Percentiles rank a stretch among this genome's conserved stretches.
Evolutionary conservation across 2,797 vertebrate genomes (phyloP).

Genomic region (Acestrorhynchus altus): DNA sequence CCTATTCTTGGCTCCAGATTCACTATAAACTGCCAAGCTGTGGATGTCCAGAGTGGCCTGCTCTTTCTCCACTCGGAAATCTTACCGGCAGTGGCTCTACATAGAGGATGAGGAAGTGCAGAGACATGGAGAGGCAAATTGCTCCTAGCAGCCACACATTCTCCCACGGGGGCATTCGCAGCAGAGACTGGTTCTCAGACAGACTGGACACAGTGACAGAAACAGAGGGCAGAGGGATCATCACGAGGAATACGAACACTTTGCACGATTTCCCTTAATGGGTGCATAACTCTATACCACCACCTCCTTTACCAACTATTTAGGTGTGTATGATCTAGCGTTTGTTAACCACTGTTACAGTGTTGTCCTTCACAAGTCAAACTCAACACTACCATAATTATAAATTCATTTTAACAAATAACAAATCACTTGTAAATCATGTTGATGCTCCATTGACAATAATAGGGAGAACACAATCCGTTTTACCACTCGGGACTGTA

Average conservation of each 20-base stretch:
- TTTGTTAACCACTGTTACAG: too few relatives aligned
- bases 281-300: too few relatives aligned
- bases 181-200: conserved; percentile 95
- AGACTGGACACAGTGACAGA: conserved; percentile 73
- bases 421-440: too few relatives aligned
- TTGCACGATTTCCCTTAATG: too few relatives aligned
- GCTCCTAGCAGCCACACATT: conserved; percentile 97
- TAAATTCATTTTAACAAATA: too few relatives aligned
- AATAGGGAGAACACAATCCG: too few relatives aligned
- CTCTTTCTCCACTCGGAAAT: background rate
- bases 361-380: too few relatives aligned
- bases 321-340: too few relatives aligned
- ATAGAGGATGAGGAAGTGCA: conserved; percentile 98
- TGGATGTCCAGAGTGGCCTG: background rate
- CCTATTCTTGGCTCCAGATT: background rate
- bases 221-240: background rate
- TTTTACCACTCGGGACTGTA: too few relatives aligned
- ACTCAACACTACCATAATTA: too few relatives aligned
- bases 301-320: too few relatives aligned
- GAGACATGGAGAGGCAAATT: conserved; percentile 98
- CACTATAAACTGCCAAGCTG: background rate
- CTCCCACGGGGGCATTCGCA: conserved; percentile 98
- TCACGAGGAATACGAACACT: background rate
- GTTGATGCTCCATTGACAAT: too few relatives aligned
- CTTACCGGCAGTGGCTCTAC: conserved; percentile 95